These are phyloP conservation scores for Dipodomys spectabilis DNA, from an alignment of 2,113 vertebrate species.

Conservation along the genomic window DNA sequence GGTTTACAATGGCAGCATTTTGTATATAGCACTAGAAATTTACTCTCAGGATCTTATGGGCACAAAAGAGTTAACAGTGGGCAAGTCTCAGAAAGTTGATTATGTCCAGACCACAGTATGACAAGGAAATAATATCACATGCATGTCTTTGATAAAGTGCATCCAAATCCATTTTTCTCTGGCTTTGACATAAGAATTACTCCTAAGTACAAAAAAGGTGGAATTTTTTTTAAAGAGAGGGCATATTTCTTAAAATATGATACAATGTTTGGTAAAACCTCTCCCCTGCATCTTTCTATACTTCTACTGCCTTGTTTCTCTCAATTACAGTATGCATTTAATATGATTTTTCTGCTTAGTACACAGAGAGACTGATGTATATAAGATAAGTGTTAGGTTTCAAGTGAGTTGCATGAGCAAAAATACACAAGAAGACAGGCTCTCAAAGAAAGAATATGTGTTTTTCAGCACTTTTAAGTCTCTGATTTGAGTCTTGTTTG, in stretches of 20 bases:
- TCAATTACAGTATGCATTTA: slow-evolving; percentile 33
- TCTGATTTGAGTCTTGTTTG: neutral
- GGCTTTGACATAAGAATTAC: neutral
- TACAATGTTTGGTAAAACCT: slow-evolving; percentile 3
- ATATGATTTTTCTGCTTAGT: slow-evolving; percentile 58
- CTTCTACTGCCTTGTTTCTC: slow-evolving; percentile 38
- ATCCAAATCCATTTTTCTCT: slow-evolving; percentile 26
- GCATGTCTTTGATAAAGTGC: neutral
- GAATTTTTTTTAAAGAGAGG: slow-evolving; percentile 10
- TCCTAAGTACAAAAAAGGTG: neutral
- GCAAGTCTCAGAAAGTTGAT: slow-evolving; percentile 41
- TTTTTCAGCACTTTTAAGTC: neutral
- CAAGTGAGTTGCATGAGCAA: slow-evolving; percentile 49
- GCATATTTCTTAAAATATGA: neutral
- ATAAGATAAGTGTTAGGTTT: neutral
- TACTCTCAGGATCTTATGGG: neutral
- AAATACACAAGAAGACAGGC: neutral
- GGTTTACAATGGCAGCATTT: neutral
- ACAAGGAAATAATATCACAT: slow-evolving; percentile 17
- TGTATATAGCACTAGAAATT: neutral
- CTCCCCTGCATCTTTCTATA: neutral
- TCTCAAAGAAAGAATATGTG: neutral
- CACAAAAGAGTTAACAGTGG: slow-evolving; percentile 19
- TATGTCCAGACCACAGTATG: slow-evolving; percentile 34
- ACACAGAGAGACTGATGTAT: slow-evolving; percentile 7